These are phyloP conservation scores for Noturus placidus DNA, from an alignment of 2,113 vertebrate genomes.

Conservation along the genomic window DNA sequence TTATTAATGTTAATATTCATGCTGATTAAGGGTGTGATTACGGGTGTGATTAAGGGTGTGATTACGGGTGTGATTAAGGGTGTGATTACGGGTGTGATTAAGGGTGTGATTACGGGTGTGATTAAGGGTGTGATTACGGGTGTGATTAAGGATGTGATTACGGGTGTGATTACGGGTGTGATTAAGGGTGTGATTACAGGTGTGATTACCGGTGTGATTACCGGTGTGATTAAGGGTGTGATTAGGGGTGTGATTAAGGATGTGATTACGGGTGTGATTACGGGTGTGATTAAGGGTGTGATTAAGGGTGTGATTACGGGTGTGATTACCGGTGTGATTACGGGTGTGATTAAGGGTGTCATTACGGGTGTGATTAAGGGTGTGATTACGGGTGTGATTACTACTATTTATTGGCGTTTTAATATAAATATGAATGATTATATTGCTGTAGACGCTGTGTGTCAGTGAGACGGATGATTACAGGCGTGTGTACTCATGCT, in stretches of 20 bases:
- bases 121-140: neutral
- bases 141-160: neutral
- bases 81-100: neutral
- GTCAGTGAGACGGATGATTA: neutral
- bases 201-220: neutral
- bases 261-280: neutral
- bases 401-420: neutral
- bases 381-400: neutral
- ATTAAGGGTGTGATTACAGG: neutral
- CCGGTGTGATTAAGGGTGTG: no score
- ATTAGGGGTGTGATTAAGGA: neutral
- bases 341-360: neutral
- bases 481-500: neutral
- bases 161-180: neutral
- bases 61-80: neutral
- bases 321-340: neutral
- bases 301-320: no score
- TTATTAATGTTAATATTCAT: neutral
- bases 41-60: neutral
- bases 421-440: neutral
- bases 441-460: neutral
- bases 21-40: neutral
- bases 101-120: neutral
- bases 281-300: neutral
- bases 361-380: neutral